Percentiles rank a stretch among this genome's conserved stretches.
Evolutionary conservation across 2,888 invertebrate species (phyloP).

Genomic region (Andrena trimmerana): DNA sequence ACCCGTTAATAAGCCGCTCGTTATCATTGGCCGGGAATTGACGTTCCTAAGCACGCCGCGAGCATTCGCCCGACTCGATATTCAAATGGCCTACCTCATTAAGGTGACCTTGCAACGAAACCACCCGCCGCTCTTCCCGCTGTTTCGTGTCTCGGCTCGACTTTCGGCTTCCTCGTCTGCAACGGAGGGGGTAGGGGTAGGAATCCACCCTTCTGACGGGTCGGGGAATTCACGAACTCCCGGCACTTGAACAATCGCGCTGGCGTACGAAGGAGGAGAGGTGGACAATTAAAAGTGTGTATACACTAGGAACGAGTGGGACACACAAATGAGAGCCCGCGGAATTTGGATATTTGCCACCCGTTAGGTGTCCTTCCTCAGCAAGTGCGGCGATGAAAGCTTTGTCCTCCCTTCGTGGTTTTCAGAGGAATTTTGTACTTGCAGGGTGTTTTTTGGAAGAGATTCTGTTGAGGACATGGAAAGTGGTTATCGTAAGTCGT

Average conservation of each 20-base stretch:
- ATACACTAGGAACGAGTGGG: background rate
- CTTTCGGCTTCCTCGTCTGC: background rate
- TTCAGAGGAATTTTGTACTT: background rate
- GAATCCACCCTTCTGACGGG: background rate
- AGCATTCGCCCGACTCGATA: background rate
- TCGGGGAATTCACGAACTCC: background rate
- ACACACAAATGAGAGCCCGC: conserved; percentile 16
- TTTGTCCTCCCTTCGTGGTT: background rate
- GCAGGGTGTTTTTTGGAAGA: too few relatives aligned
- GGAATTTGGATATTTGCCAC: conserved; percentile 27
- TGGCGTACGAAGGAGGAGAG: background rate
- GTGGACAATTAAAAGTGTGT: conserved; percentile 20
- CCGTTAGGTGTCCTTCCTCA: background rate
- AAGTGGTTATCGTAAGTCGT: too few relatives aligned
- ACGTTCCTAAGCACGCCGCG: background rate
- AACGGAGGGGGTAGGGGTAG: background rate
- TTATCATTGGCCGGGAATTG: background rate
- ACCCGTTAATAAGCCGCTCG: conserved; percentile 11
- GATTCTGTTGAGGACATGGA: too few relatives aligned
- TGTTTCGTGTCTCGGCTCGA: background rate
- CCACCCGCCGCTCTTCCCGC: background rate
- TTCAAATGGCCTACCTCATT: conserved; percentile 14
- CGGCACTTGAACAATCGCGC: conserved; percentile 1
- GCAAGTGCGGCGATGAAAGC: background rate
- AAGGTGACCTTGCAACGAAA: background rate